These are phyloP conservation scores for Linyphia triangularis DNA, from an alignment of 2,888 invertebrate species.

Conservation along the genomic window DNA sequence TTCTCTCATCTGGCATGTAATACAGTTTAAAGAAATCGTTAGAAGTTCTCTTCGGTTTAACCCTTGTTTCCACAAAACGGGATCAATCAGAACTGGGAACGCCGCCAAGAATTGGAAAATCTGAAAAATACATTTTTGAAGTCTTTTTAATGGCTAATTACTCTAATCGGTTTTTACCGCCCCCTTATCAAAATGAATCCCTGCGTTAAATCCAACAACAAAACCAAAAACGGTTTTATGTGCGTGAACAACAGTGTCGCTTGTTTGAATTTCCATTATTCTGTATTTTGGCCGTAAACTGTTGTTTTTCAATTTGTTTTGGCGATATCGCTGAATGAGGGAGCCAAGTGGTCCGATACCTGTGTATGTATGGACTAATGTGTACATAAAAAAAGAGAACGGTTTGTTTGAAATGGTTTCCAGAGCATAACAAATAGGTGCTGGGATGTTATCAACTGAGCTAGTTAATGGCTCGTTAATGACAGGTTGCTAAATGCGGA, in stretches of 20 bases:
- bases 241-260: conserved; percentile 11
- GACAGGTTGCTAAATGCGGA: neutral
- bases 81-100: conserved; percentile 48
- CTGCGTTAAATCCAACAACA: neutral
- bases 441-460: neutral
- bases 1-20: conserved; percentile 14
- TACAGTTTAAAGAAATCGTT: conserved; percentile 47
- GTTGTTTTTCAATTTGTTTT: conserved; percentile 27
- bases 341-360: conserved; percentile 7
- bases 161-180: conserved; percentile 53
- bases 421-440: neutral
- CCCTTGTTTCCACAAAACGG: neutral
- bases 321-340: neutral
- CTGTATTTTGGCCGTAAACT: conserved; percentile 25
- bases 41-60: conserved; percentile 12
- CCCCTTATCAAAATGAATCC: conserved; percentile 19
- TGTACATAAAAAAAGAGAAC: neutral
- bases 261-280: conserved; percentile 59
- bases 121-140: conserved; percentile 61
- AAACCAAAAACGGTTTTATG: conserved; percentile 9
- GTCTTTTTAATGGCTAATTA: conserved; percentile 70
- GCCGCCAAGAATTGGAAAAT: conserved; percentile 58
- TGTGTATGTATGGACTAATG: neutral
- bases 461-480: neutral
- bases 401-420: neutral